Percentiles rank a stretch among this genome's conserved stretches.
phyloP scores from a whole-genome alignment of 37 sponge, comb jelly and placozoan species.

The Beroe forskalii region DNA sequence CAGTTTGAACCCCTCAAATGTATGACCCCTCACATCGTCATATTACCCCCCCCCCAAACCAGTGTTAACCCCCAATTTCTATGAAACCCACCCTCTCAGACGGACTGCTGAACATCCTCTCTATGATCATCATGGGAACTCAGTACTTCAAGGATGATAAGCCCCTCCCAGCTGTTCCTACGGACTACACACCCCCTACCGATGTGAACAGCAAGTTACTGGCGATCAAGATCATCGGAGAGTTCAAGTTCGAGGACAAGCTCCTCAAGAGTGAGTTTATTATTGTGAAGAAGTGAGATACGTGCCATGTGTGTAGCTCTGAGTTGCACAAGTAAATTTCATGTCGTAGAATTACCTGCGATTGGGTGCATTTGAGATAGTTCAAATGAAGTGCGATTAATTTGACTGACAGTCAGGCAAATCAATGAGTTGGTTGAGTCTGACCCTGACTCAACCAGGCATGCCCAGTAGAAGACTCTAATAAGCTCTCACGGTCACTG shows the following conservation, averaged over 20 bases:
- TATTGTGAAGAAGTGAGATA: background rate
- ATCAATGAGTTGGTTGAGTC: background rate
- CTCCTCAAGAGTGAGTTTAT: conserved; percentile 32
- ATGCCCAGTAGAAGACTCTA: no score
- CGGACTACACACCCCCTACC: background rate
- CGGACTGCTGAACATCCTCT: conserved; percentile 49
- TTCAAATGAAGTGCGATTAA: no score
- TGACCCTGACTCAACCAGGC: background rate
- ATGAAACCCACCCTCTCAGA: conserved; percentile 11
- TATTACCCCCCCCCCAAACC: no score
- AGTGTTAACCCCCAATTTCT: no score
- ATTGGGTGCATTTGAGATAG: background rate
- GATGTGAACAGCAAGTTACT: conserved; percentile 30
- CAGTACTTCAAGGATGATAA: conserved; percentile 58
- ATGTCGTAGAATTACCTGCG: background rate
- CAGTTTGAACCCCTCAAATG: no score
- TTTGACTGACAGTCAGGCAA: no score
- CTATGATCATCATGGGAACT: conserved; percentile 9
- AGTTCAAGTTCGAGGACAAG: conserved; percentile 71
- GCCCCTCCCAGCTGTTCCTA: background rate
- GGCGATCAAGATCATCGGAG: conserved; percentile 80
- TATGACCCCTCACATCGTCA: no score
- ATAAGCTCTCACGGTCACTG: no score
- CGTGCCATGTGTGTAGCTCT: no score
- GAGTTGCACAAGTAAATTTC: no score